A percentile compares a stretch with the other conserved stretches of the same genome.
Conservation (phyloP, 1,140 invertebrate genomes). For the Drosophila dunni region DNA sequence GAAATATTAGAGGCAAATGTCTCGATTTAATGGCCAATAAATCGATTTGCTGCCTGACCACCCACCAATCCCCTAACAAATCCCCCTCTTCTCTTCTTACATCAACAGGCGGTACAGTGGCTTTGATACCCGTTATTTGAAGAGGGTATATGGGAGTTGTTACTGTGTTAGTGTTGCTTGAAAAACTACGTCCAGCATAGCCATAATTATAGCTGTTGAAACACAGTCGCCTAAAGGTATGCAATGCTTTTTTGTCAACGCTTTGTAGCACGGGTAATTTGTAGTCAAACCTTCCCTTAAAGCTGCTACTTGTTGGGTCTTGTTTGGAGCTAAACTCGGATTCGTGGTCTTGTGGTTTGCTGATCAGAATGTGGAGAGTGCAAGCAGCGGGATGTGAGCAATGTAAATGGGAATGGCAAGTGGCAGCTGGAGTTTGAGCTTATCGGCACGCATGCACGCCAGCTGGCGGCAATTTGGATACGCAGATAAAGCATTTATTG, state of each 20-base stretch:
- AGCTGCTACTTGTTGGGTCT: background rate
- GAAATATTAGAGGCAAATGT: constrained; percentile 71
- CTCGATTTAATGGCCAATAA: constrained; percentile 75
- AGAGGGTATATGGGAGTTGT: too few species aligned
- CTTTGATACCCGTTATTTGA: background rate
- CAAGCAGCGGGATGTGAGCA: background rate
- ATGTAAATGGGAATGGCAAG: background rate
- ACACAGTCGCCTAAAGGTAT: too few species aligned
- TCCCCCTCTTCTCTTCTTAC: background rate
- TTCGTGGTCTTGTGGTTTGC: constrained; percentile 3
- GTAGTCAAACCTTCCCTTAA: too few species aligned
- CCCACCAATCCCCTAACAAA: background rate
- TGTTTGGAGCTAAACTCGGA: constrained; percentile 5
- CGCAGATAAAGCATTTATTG: constrained; percentile 81
- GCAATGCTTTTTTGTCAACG: too few species aligned
- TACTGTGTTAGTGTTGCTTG: too few species aligned
- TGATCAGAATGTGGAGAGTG: background rate
- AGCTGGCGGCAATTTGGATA: constrained; percentile 77
- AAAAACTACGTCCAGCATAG: too few species aligned
- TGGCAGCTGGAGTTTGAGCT: constrained; percentile 35
- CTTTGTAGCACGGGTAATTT: too few species aligned
- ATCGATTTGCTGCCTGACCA: constrained; percentile 62
- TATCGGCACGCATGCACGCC: constrained; percentile 79
- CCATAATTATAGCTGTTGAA: too few species aligned
- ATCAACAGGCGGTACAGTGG: constrained; percentile 45